These are phyloP conservation scores for Pangasianodon gigas DNA, from an alignment of 2,113 vertebrate genomes.

Conservation along the genomic window DNA sequence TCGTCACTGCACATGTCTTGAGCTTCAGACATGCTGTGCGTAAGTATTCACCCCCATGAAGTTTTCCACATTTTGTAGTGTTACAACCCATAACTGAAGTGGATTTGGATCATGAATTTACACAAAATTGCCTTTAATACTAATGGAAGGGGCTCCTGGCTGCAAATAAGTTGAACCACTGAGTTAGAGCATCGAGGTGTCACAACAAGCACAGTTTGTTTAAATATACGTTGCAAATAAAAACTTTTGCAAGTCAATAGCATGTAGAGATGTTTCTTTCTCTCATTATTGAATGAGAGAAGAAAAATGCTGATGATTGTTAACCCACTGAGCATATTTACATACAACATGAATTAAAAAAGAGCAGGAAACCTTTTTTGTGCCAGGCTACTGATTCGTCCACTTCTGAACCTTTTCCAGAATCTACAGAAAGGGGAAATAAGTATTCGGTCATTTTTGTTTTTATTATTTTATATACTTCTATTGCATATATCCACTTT, in stretches of 20 bases:
- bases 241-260: neutral
- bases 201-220: neutral
- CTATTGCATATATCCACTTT: neutral
- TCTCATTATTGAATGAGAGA: neutral
- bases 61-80: neutral
- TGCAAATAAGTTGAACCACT: neutral
- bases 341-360: neutral
- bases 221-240: neutral
- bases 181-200: neutral
- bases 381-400: neutral
- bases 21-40: neutral
- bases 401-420: neutral
- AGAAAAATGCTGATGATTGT: neutral
- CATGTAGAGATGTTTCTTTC: neutral
- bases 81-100: neutral
- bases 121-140: too few relatives aligned
- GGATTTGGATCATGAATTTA: neutral
- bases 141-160: neutral
- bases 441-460: neutral
- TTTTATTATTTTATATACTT: neutral
- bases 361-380: neutral
- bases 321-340: neutral
- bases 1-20: neutral
- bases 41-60: neutral
- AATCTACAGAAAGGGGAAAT: neutral